Evolutionary conservation across 2,113 vertebrate species (phyloP), one percentile per base, ranked within the genome.

Genomic region (Paralichthys olivaceus): DNA sequence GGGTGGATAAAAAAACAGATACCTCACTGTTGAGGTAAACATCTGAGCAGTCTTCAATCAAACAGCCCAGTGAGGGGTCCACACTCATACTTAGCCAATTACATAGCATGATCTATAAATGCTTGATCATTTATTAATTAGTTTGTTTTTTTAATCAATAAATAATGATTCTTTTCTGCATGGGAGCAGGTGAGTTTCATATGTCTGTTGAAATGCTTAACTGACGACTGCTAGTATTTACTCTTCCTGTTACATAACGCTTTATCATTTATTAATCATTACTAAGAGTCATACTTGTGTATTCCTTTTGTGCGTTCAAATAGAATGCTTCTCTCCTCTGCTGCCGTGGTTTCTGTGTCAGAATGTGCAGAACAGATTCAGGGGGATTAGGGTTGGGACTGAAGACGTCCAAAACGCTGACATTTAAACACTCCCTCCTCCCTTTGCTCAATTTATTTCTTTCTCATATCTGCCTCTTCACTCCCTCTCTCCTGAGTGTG

Each of bases 321-420:
- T 40, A 55, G 6, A 67, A 68, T 1, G 57, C 51, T 51, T 45
- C 67, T 19, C 32, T 73, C 25, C 12, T 4, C 63, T 77, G 1
- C 34, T 65, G 70, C 19, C 23, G 19, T 61, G 43, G n/a, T 37
- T 54, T 66, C 28, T 60, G 65, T n/a, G 59, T 68, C 49, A 51
- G 43, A 45, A 37, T 37, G 37, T 37, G 43, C 72, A 79, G 56
- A 75, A 65, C 56, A 53, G 45, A 69, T 81, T 72, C 58, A 71
- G 63, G 53, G 57, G 64, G 69, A 85, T 81, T 76, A 51, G 34
- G 54, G 51, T 59, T 73, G 67, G 62, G 74, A 78, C n/a, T n/a
- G 64, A 54, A 66, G 67, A 75, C 77, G 75, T 75, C 71, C 47
- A 34, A 79, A 85, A 72, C 49, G 57, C 3, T 67, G 75, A 84